phyloP scores from a whole-genome alignment of 2,113 vertebrate species.

The Leptosomus discolor region DNA sequence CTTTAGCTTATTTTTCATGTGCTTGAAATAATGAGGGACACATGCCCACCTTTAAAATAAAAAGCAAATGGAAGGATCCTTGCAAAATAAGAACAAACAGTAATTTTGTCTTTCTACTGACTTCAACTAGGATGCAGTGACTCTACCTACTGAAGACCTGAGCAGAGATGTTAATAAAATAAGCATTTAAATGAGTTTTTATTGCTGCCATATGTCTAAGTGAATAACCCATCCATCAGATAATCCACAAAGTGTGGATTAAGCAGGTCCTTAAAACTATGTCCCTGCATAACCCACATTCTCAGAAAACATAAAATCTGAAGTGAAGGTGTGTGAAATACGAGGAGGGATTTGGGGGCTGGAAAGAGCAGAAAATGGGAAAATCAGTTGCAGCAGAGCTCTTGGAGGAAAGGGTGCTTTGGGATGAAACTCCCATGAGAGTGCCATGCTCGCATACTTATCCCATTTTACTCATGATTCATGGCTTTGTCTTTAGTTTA shows the following conservation, averaged over 20 bases:
- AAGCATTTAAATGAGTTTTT: background rate
- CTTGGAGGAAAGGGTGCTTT: background rate
- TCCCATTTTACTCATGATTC: background rate
- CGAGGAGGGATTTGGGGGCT: background rate
- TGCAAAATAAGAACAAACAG: background rate
- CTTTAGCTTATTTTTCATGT: background rate
- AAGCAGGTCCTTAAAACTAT: background rate
- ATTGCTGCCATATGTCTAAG: background rate
- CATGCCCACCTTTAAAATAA: background rate
- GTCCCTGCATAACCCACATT: background rate
- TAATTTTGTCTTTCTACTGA: background rate
- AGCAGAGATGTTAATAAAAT: background rate
- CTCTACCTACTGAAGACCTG: background rate
- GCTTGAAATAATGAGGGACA: background rate
- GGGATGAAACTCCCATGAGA: background rate
- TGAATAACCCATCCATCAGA: background rate
- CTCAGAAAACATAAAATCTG: background rate
- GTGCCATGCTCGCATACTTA: background rate
- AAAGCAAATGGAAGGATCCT: background rate
- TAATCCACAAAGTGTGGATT: background rate
- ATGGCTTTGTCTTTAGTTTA: background rate
- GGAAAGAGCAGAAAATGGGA: background rate
- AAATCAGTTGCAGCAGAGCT: background rate
- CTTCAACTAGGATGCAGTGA: background rate
- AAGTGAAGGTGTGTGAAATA: background rate